A percentile compares a stretch with the other conserved stretches of the same genome.
Conservation (phyloP, 2,797 vertebrate genomes). For the Sus cebifrons region DNA sequence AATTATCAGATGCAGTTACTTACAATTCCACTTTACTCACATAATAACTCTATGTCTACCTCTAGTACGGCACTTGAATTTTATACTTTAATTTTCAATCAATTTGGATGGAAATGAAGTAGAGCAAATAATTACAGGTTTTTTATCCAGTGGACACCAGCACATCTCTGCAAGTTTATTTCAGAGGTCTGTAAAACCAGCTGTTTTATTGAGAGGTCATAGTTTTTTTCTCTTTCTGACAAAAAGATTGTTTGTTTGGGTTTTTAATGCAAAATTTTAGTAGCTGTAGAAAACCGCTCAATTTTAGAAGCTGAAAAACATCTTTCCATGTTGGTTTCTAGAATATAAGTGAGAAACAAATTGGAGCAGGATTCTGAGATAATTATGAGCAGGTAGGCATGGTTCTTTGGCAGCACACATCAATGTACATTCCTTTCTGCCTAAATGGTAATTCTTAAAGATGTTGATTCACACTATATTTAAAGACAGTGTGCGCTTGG, state of each 20-base stretch:
- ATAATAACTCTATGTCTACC: neutral
- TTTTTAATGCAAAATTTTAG: slow-evolving; percentile 18
- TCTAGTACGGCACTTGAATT: neutral
- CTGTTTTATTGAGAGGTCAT: neutral
- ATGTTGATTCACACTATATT: neutral
- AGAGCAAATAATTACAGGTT: neutral
- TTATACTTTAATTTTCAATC: neutral
- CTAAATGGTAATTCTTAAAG: neutral
- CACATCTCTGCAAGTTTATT: neutral
- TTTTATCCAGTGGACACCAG: neutral
- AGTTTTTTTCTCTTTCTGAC: neutral
- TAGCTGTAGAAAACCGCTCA: neutral
- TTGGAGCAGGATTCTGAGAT: neutral
- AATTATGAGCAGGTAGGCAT: neutral
- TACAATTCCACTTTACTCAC: neutral
- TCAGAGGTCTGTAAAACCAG: neutral
- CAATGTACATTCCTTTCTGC: neutral
- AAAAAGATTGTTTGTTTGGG: neutral
- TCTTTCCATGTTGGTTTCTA: neutral
- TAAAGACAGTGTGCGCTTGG: neutral
- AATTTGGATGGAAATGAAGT: neutral
- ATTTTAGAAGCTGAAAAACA: neutral
- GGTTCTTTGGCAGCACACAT: too few relatives aligned
- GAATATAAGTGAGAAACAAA: neutral
- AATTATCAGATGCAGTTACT: neutral